Conservation (phyloP, 2,797 vertebrate genomes). For the Poeciliopsis presidionis region DNA sequence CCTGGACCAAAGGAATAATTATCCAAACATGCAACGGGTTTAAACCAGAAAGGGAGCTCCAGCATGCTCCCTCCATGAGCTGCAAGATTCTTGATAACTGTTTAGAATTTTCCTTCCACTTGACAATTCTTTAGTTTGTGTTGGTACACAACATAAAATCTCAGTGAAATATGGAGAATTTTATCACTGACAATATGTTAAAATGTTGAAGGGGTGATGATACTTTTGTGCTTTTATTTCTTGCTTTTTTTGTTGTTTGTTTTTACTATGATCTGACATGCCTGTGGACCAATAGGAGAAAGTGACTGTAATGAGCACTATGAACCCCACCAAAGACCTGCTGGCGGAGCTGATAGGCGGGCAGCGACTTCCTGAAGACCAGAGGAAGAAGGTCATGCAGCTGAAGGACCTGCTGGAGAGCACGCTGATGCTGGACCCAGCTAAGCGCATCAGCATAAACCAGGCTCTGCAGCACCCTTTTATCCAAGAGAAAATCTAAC, state of each 20-base stretch:
- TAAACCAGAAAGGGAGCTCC: neutral
- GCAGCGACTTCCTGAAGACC: slow-evolving; percentile 98
- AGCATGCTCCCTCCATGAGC: neutral
- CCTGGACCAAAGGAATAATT: neutral
- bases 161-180: neutral
- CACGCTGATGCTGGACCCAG: slow-evolving; percentile 98
- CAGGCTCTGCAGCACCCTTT: slow-evolving; percentile 98
- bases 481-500: slow-evolving; percentile 99
- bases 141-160: neutral
- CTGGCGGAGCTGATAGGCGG: slow-evolving; percentile 95
- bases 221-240: neutral
- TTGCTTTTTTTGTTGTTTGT: neutral
- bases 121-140: neutral
- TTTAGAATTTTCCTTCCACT: neutral
- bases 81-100: neutral
- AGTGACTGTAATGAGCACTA: slow-evolving; percentile 99
- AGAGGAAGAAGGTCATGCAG: slow-evolving; percentile 98
- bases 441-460: slow-evolving; percentile 99
- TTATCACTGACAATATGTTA: neutral
- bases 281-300: slow-evolving; percentile 85
- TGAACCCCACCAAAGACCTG: slow-evolving; percentile 99
- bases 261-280: neutral
- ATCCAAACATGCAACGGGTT: neutral
- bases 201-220: neutral
- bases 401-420: slow-evolving; percentile 98